Base-by-base conservation (phyloP, 2,888 invertebrate species). In the Hermaeophaga mercurialis region DNA sequence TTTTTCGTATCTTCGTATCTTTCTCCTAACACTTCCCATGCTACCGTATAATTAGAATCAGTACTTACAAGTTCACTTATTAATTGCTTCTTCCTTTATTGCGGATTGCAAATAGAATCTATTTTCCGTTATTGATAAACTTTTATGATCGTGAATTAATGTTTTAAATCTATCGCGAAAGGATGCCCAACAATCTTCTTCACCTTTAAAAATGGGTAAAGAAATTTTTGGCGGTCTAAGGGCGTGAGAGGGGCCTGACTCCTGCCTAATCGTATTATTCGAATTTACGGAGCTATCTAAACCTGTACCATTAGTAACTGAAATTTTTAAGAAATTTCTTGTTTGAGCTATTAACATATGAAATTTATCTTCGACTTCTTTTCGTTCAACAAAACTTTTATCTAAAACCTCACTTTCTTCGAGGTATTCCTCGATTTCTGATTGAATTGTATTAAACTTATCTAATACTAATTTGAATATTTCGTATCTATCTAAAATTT, bases 121-220 rank as follows among this genome's bases (percentile, higher is more conserved):
- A 12, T 46, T 31, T 46, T 31, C 7, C 4, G 31, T n/a, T 11
- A n/a, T 31, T n/a, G 33, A 22, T 12, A 36, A 22, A 2, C 14
- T 26, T 18, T 38, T 6, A 24, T 38, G 28, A 24, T 38, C 38
- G 22, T 49, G 28, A 24, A 48, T 48, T 24, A 36, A 26, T 5
- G 49, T 38, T 49, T 38, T 39, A 19, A 24, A 49, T 31, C 26
- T 26, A 49, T 49, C 49, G 17, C 41, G 9, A 49, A 49, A 49
- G 18, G 38, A 28, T 38, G 49, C 11, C 49, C 49, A 49, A 18
- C 22, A 38, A 39, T 49, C 24, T 49, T 19, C 24, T 7, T 38
- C 26, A 38, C 49, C 38, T 22, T n/a, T 6, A 18, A 49, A 49
- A 12, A 26, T 39, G 7, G 49, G 49, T 19, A 39, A 39, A n/a